Conservation (phyloP, 2,888 invertebrate genomes). For the Callimorpha dominula region DNA sequence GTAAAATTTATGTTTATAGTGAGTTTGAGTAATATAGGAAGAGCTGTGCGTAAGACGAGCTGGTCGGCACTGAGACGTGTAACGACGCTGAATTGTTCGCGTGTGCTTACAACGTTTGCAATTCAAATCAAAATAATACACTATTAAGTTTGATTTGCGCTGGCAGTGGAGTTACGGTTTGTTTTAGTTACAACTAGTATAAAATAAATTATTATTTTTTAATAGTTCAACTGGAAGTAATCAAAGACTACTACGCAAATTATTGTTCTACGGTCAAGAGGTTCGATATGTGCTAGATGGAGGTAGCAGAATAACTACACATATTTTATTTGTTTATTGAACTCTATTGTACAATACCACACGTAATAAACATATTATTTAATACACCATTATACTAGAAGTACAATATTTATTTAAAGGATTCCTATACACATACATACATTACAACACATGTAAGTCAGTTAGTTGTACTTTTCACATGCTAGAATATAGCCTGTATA, state of each 20-base stretch:
- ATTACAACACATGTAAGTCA: background rate
- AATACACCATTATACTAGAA: slow-evolving; percentile 3
- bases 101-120: background rate
- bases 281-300: background rate
- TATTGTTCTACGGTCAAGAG: background rate
- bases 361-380: slow-evolving; percentile 9
- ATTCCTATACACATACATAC: background rate
- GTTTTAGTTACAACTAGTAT: background rate
- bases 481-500: no score
- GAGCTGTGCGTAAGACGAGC: slow-evolving; percentile 16
- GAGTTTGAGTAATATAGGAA: slow-evolving; percentile 33
- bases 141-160: background rate
- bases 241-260: background rate
- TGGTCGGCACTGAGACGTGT: background rate
- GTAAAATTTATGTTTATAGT: slow-evolving; percentile 35
- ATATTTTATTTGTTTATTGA: slow-evolving; percentile 6
- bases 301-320: slow-evolving; percentile 1
- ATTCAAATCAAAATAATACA: background rate
- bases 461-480: background rate
- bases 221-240: background rate
- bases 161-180: background rate
- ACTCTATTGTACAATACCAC: slow-evolving; percentile 1
- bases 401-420: slow-evolving; percentile 1
- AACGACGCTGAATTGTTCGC: background rate
- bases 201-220: background rate